These are phyloP conservation scores for Sturnira hondurensis DNA, from an alignment of 2,113 vertebrate species.

Conservation along the genomic window DNA sequence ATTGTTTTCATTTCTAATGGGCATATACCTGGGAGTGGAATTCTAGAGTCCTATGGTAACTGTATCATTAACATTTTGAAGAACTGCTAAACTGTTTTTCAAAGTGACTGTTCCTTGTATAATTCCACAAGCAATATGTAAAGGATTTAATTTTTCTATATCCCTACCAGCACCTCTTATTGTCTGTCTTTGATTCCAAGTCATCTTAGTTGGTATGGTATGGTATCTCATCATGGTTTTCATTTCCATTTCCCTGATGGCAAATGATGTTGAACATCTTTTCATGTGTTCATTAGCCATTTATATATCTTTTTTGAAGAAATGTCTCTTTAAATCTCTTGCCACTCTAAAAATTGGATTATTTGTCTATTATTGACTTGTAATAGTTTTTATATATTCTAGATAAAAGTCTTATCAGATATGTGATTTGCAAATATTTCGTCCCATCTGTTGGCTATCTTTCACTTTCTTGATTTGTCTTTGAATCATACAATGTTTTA, in stretches of 20 bases:
- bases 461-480: not conserved
- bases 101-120: not conserved
- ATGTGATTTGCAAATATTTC: conserved; percentile 30
- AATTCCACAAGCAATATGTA: not conserved
- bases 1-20: not conserved
- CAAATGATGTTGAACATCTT: not conserved
- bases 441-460: not conserved
- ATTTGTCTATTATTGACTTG: not conserved
- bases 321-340: conserved; percentile 11
- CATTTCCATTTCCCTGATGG: not conserved
- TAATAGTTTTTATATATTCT: not conserved
- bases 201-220: not conserved
- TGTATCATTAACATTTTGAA: not conserved
- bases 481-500: not conserved
- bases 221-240: not conserved
- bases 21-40: not conserved
- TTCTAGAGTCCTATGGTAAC: not conserved
- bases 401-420: not conserved
- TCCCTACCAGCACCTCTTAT: not conserved
- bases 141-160: not conserved
- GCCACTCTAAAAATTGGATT: conserved; percentile 17
- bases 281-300: not conserved
- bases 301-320: not conserved
- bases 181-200: not conserved
- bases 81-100: not conserved